phyloP scores from a whole-genome alignment of 2,113 vertebrate species.

The Tenebrosternarchus preto region DNA sequence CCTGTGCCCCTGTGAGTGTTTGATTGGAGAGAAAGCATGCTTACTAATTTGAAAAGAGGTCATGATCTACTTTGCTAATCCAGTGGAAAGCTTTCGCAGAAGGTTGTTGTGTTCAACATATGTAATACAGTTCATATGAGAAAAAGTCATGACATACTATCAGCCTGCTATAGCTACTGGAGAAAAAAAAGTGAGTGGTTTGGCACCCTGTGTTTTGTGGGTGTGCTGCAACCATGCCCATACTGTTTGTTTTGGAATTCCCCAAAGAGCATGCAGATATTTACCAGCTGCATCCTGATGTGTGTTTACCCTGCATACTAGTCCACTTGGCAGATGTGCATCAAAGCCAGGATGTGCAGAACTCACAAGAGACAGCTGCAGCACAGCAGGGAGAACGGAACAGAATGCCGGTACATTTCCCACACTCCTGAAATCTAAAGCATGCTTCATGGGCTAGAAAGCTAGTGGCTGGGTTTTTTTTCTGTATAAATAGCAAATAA shows the following conservation, averaged over 20 bases:
- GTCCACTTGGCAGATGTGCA: conserved; percentile 8
- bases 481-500: not conserved
- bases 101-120: too few relatives aligned
- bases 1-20: too few relatives aligned
- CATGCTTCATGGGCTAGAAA: not conserved
- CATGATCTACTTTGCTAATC: too few relatives aligned
- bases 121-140: too few relatives aligned
- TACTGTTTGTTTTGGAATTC: not conserved
- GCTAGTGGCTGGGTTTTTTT: not conserved
- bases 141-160: too few relatives aligned
- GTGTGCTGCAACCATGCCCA: not conserved
- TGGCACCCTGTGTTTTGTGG: not conserved
- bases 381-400: not conserved
- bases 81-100: too few relatives aligned
- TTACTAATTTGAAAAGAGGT: too few relatives aligned
- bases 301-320: not conserved
- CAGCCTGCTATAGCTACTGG: not conserved
- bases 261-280: not conserved
- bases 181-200: not conserved
- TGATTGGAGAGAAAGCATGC: too few relatives aligned
- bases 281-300: conserved; percentile 12
- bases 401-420: too few relatives aligned
- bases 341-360: conserved; percentile 2
- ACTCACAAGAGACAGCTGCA: not conserved
- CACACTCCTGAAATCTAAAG: not conserved